Conservation (phyloP, 2,797 vertebrate genomes). For the Fistularia tabacaria region DNA sequence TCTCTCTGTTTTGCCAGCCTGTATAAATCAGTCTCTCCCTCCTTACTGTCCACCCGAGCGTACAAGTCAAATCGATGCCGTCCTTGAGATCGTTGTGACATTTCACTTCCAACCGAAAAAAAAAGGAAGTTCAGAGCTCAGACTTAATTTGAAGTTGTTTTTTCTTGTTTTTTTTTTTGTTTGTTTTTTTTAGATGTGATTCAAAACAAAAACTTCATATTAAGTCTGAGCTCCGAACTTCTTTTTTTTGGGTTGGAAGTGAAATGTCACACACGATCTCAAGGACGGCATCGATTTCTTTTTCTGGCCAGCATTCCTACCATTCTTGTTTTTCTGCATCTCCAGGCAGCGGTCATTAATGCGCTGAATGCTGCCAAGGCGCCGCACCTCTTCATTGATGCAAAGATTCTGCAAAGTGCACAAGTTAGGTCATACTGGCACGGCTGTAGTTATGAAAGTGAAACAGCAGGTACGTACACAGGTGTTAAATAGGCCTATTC, state of each 20-base stretch:
- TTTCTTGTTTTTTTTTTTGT: too few relatives aligned
- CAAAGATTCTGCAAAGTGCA: constrained; percentile 83
- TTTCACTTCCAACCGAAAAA: too few relatives aligned
- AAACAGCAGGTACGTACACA: neutral
- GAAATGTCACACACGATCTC: neutral
- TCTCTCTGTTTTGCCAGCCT: too few relatives aligned
- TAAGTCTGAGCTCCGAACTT: too few relatives aligned
- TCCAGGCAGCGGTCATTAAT: constrained; percentile 95
- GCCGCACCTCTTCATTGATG: constrained; percentile 86
- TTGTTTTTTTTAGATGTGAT: too few relatives aligned
- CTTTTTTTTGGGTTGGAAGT: too few relatives aligned
- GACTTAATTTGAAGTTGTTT: too few relatives aligned
- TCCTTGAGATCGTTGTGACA: too few relatives aligned
- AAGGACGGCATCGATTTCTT: neutral
- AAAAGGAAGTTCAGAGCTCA: too few relatives aligned
- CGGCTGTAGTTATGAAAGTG: neutral
- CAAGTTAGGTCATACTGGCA: neutral
- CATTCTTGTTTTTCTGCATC: constrained; percentile 90
- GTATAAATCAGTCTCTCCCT: too few relatives aligned
- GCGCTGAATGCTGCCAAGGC: constrained; percentile 80
- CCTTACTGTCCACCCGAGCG: too few relatives aligned
- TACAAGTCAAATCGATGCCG: neutral
- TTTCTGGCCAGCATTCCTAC: constrained; percentile 58
- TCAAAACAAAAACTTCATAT: too few relatives aligned
- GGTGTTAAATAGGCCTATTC: neutral